A percentile compares a stretch with the other conserved stretches of the same genome.
phyloP scores from a whole-genome alignment of 2,113 vertebrate species.

The Pedionomus torquatus region DNA sequence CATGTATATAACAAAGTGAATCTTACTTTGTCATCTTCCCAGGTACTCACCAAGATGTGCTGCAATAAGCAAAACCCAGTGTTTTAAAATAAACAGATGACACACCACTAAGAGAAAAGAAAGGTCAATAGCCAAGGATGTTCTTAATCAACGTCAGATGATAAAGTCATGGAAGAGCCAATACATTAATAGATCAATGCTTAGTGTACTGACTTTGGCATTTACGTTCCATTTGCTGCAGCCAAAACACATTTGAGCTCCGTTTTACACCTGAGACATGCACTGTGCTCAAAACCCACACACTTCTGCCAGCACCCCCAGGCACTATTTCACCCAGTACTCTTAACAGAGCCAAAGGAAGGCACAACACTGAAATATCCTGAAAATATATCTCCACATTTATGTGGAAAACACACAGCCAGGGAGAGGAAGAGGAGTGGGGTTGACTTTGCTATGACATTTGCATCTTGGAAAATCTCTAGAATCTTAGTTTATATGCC shows the following conservation, averaged over 20 bases:
- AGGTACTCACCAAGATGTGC: background rate
- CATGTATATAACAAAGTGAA: background rate
- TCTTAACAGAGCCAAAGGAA: background rate
- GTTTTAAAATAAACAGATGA: background rate
- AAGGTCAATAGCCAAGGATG: background rate
- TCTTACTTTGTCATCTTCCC: background rate
- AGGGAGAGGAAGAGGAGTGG: background rate
- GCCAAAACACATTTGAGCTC: background rate
- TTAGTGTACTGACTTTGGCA: background rate
- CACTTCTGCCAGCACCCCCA: background rate
- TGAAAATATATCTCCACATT: background rate
- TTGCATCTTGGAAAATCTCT: background rate
- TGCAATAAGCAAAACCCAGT: background rate
- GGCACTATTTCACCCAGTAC: background rate
- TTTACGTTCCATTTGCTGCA: background rate
- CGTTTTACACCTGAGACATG: background rate
- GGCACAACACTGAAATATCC: background rate
- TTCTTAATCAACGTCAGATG: background rate
- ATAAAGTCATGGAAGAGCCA: background rate
- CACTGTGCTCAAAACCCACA: background rate
- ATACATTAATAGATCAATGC: background rate
- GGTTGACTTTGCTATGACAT: background rate
- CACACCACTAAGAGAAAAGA: background rate
- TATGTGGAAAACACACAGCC: rapidly evolving
- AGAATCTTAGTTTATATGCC: background rate